Conservation (phyloP, 2,113 vertebrate genomes). For the Eurypyga helias region DNA sequence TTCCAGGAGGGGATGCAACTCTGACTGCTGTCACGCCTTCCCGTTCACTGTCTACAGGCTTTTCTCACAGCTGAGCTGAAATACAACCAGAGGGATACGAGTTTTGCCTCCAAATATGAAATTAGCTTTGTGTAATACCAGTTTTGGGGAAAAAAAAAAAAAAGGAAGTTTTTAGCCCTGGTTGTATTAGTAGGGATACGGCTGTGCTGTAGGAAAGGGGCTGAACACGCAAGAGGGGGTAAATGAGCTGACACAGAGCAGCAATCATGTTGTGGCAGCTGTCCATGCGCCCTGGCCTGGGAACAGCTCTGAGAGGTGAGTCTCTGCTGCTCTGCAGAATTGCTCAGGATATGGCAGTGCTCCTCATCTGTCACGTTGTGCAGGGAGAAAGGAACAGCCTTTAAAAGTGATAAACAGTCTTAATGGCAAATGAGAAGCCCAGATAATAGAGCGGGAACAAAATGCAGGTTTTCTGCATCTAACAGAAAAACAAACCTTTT, state of each 20-base stretch:
- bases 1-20: neutral
- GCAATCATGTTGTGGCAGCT: neutral
- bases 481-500: neutral
- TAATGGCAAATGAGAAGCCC: slow-evolving; percentile 13
- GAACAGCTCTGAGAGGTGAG: neutral
- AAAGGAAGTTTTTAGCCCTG: neutral
- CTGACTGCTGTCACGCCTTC: neutral
- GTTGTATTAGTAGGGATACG: neutral
- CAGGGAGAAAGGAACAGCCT: neutral
- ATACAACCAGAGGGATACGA: neutral
- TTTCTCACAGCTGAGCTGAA: neutral
- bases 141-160: neutral
- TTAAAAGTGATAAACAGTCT: slow-evolving; percentile 5
- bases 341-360: neutral
- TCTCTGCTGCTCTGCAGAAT: neutral
- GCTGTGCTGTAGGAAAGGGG: neutral
- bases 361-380: neutral
- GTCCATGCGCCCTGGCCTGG: neutral
- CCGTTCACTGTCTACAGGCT: neutral
- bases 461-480: neutral
- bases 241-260: neutral
- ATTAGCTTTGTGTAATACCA: neutral
- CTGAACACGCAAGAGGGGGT: neutral
- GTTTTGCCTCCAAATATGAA: neutral
- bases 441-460: neutral